Evolutionary conservation across 2,888 invertebrate genomes (phyloP).

Genomic region (Stramonita haemastoma): DNA sequence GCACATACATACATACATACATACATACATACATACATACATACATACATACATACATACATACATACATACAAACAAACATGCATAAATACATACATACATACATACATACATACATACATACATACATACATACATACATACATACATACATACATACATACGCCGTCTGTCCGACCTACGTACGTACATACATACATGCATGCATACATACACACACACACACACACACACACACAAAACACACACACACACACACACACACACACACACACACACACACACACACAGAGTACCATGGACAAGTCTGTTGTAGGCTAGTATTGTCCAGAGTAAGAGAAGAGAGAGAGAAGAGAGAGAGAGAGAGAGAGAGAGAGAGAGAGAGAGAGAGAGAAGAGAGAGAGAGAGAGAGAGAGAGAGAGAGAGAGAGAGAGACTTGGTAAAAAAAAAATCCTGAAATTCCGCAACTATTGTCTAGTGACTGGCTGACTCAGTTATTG

Average conservation of each 20-base stretch:
- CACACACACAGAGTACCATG: neutral
- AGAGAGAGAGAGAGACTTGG: too few species aligned
- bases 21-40: constrained; percentile 5
- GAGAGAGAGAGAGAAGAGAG: neutral
- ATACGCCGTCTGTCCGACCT: neutral
- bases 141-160: neutral
- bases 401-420: neutral
- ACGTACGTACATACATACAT: neutral
- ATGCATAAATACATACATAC: constrained; percentile 11
- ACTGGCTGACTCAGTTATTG: too few species aligned
- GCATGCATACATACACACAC: constrained; percentile 22
- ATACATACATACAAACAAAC: neutral
- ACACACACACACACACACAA: constrained; percentile 31
- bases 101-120: neutral
- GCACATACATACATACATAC: neutral
- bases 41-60: neutral
- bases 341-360: neutral
- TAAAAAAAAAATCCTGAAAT: too few species aligned
- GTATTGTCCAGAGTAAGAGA: too few species aligned
- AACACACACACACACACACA: too few species aligned
- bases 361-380: neutral
- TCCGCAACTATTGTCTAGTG: too few species aligned
- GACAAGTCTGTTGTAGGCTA: too few species aligned
- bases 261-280: constrained; percentile 17
- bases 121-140: constrained; percentile 24